phyloP scores from a whole-genome alignment of 1,140 invertebrate genomes.

The Drosophila grimshawi region DNA sequence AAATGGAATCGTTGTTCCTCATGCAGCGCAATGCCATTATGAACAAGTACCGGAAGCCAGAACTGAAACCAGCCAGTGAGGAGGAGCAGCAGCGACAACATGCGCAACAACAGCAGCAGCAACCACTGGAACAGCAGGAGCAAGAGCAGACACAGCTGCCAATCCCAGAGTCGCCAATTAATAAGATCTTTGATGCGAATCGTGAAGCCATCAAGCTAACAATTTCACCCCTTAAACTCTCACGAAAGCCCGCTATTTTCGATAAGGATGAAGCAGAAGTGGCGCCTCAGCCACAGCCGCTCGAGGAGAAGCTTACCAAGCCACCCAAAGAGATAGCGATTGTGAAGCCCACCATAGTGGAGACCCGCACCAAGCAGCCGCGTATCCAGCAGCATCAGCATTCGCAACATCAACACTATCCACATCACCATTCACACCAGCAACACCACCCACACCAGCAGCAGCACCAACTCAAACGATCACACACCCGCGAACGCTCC shows the following conservation, averaged over 20 bases:
- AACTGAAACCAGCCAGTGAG: constrained; percentile 47
- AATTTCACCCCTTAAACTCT: constrained; percentile 72
- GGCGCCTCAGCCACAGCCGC: constrained; percentile 6
- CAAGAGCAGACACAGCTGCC: constrained; percentile 2
- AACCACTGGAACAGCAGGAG: constrained; percentile 1
- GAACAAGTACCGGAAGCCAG: constrained; percentile 73
- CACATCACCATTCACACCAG: not conserved
- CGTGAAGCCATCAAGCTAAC: constrained; percentile 79
- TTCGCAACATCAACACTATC: constrained; percentile 9
- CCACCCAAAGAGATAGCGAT: constrained; percentile 74
- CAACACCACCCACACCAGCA: not conserved
- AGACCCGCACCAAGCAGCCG: constrained; percentile 44
- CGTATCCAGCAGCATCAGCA: not conserved
- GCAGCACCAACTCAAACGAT: constrained; percentile 23
- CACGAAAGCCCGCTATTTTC: constrained; percentile 72
- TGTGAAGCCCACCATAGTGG: constrained; percentile 79
- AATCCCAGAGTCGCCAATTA: constrained; percentile 44
- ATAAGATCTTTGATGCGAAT: constrained; percentile 79
- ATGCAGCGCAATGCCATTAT: constrained; percentile 78
- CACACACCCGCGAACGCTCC: constrained; percentile 45
- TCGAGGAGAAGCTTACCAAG: constrained; percentile 36
- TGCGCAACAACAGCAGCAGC: constrained; percentile 27
- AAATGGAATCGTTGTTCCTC: constrained; percentile 79
- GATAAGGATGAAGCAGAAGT: constrained; percentile 62
- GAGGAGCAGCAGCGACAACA: constrained; percentile 25